Base-by-base conservation (phyloP, 2,113 vertebrate genomes). In the Meriones unguiculatus region DNA sequence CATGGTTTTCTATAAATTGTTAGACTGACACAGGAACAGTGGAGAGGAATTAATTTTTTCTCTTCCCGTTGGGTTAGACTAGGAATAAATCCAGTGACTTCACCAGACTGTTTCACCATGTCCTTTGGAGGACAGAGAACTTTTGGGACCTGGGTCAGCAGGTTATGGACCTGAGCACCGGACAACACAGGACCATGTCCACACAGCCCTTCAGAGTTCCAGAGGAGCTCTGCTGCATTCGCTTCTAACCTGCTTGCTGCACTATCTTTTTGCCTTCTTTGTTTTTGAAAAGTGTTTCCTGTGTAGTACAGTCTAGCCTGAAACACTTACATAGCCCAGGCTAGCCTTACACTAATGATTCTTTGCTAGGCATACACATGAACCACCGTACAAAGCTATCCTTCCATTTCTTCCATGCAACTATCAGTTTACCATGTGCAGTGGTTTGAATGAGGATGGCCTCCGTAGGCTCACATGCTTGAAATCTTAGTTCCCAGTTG, bases 361-460 rank as follows among this genome's bases (percentile, higher is more conserved):
- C 30, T 80, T 80, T 13, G 41, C 41, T 50, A 35, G 84, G 30
- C 35, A 46, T 11, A 69, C 18, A 69, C 4, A n/a, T 11, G 81
- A 32, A 32, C 25, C 84, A 69, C 64, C 30, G 35, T 18, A 5
- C 59, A 25, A 65, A 38, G 41, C 62, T 87, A 18, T 2, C 12
- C 46, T 91, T 92, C 94, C 67, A 32, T 46, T 88, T 88, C 84
- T 90, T 87, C 87, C 75, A 67, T 4, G 22, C 18, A 76, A 81
- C 38, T 38, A 91, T 69, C 41, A 46, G 5, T 67, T 38, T 38
- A 59, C 12, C 13, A 25, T 25, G 35, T 38, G 57, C 15, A 13
- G 57, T 41, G 57, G 57, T 41, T 28, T 17, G n/a, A 25, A 64
- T 64, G 57, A 84, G n/a, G 25, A 30, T 46, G 7, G 59, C n/a